A percentile compares a stretch with the other conserved stretches of the same genome.
Evolutionary conservation across 2,113 vertebrate species (phyloP).

Genomic region (Gymnogyps californianus): DNA sequence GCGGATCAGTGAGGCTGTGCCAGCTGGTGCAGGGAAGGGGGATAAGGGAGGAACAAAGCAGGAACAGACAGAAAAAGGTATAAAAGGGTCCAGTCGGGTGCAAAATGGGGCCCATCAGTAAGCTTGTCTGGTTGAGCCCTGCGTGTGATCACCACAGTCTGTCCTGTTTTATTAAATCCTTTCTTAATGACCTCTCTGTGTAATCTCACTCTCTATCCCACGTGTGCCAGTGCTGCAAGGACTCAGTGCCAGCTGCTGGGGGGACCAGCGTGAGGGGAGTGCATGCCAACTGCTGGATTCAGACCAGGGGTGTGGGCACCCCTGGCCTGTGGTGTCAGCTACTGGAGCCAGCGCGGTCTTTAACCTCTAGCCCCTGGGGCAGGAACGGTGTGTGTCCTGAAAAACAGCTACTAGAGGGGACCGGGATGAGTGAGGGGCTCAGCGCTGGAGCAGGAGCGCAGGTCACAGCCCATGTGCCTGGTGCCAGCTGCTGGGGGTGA

Average conservation of each 20-base stretch:
- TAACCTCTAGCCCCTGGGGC: not conserved
- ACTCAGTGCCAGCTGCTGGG: not conserved
- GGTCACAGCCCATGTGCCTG: accelerated
- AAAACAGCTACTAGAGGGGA: not conserved
- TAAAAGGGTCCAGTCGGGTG: accelerated
- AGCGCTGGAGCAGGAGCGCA: not conserved
- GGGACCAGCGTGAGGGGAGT: accelerated
- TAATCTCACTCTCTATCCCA: not conserved
- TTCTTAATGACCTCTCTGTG: not conserved
- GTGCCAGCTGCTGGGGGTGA: accelerated
- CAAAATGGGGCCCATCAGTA: not conserved
- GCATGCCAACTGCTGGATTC: not conserved
- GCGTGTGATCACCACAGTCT: not conserved
- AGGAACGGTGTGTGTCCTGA: too few relatives aligned
- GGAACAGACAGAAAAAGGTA: not conserved
- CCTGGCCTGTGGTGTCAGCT: too few relatives aligned
- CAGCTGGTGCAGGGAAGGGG: not conserved
- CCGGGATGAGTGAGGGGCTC: not conserved
- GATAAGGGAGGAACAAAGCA: not conserved
- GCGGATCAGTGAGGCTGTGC: not conserved
- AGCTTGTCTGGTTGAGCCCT: accelerated
- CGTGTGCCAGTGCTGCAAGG: not conserved
- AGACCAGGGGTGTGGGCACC: not conserved
- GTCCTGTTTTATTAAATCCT: not conserved
- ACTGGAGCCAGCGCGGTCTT: not conserved